A percentile compares a stretch with the other conserved stretches of the same genome.
These are phyloP conservation scores for Onchidella celtica DNA, from an alignment of 2,888 invertebrate species.

Conservation along the genomic window DNA sequence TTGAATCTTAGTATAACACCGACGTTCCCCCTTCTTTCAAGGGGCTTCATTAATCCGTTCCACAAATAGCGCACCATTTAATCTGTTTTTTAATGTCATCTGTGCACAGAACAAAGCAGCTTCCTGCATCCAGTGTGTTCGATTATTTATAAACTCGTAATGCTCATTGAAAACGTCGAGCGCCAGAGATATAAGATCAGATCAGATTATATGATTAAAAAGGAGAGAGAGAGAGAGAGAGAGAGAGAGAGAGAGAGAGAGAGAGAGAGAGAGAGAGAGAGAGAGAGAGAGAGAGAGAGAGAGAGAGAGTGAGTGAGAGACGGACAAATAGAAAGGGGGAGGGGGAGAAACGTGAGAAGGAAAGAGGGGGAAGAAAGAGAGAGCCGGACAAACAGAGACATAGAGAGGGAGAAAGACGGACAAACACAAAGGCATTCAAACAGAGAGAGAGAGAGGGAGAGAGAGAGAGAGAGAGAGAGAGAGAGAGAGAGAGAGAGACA, in stretches of 20 bases:
- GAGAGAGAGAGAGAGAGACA: slow-evolving; percentile 4
- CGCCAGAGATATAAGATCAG: too few relatives aligned
- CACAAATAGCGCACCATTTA: too few relatives aligned
- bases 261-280: not conserved
- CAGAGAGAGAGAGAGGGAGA: not conserved
- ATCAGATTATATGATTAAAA: too few relatives aligned
- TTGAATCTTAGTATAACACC: too few relatives aligned
- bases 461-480: slow-evolving; percentile 8
- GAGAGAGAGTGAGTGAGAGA: slow-evolving; percentile 32
- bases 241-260: not conserved
- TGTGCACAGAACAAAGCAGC: too few relatives aligned
- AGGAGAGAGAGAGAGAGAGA: not conserved
- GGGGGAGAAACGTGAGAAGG: slow-evolving; percentile 20
- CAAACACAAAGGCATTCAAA: not conserved
- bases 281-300: not conserved
- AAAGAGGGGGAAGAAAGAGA: slow-evolving; percentile 25
- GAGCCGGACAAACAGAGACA: not conserved
- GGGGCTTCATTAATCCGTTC: too few relatives aligned
- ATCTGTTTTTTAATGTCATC: too few relatives aligned
- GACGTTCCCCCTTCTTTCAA: too few relatives aligned
- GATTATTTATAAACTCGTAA: too few relatives aligned
- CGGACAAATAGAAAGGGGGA: not conserved
- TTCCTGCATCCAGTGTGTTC: too few relatives aligned
- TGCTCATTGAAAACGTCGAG: too few relatives aligned
- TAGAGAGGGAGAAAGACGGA: not conserved